phyloP scores from a whole-genome alignment of 2,113 vertebrate genomes.

The Menidia beryllina region DNA sequence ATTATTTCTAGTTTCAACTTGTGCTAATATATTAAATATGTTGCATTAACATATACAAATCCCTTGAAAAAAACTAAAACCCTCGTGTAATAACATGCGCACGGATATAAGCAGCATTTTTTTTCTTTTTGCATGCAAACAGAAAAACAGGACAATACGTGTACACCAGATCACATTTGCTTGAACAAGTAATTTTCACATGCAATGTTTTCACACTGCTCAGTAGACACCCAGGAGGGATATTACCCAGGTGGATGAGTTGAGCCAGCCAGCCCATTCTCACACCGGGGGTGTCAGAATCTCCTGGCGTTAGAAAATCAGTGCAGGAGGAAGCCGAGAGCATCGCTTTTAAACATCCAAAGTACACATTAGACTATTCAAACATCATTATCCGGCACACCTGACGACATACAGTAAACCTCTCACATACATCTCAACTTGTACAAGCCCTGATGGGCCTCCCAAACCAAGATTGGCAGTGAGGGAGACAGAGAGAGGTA shows the following conservation, averaged over 20 bases:
- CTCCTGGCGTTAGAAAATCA: not conserved
- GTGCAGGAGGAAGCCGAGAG: not conserved
- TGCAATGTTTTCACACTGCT: not conserved
- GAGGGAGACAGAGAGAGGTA: not conserved
- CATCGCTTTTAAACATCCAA: not conserved
- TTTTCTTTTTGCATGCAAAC: no score
- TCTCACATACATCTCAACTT: no score
- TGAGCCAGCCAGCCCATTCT: no score
- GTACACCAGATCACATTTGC: not conserved
- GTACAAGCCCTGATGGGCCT: no score
- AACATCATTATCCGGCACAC: not conserved
- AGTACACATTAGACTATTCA: not conserved
- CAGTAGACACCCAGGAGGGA: not conserved
- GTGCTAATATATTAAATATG: no score
- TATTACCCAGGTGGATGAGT: not conserved
- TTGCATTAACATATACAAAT: not conserved
- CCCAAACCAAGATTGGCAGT: no score
- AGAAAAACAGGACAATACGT: not conserved
- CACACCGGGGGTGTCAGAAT: not conserved
- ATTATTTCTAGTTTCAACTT: slow-evolving; percentile 39
- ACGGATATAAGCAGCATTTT: not conserved
- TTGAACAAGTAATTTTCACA: no score
- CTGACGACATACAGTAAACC: no score
- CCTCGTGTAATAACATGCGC: not conserved
- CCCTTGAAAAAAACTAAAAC: not conserved